Base-by-base conservation (phyloP, 2,113 vertebrate genomes). In the Poicephalus meyeri region DNA sequence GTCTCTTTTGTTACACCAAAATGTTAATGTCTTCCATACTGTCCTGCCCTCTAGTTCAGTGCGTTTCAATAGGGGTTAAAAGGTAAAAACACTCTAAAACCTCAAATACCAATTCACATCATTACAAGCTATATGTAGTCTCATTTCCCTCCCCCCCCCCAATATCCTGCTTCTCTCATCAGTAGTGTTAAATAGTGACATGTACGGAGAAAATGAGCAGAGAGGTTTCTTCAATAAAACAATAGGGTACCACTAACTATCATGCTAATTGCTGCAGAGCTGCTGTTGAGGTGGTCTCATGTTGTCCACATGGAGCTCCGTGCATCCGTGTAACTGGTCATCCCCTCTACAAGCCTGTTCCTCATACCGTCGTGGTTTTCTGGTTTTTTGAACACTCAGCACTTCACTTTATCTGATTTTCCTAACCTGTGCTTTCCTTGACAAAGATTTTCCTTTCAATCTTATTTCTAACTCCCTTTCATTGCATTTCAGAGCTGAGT, bases 1-100 rank as follows among this genome's bases (percentile, higher is more conserved):
- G 87, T 91, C 91, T 80, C 79, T 74, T 80, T 93, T 95, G 91
- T 96, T 70, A 89, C 96, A 96, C 86, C 86, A 53, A 88, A 97
- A 91, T 87, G 95, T 95, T 97, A 93, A 96, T 96, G 80, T 11
- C 91, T 96, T 90, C 94, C 82, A 13, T 31, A 94, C 91, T 90
- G 86, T 81, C 92, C 95, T 95, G 89, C 76, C 89, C 94, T 91
- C 70, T 24, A 95, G 94, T 86, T 96, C 95, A 93, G 77, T 61
- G 94, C 73, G 4, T 94, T 94, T 86, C 91, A 91, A 90, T 88
- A 82, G 63, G 78, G 88, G 92, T 96, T 95, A 95, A 96, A 95
- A 74, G 92, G 84, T 92, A 88, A 93, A 86, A 96, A 13, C 64
- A 33, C 84, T 91, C 64, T 9, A 9, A 69, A 87, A 73, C 53